Conservation (phyloP, 1,140 invertebrate genomes). For the Leptinotarsa lineolata region DNA sequence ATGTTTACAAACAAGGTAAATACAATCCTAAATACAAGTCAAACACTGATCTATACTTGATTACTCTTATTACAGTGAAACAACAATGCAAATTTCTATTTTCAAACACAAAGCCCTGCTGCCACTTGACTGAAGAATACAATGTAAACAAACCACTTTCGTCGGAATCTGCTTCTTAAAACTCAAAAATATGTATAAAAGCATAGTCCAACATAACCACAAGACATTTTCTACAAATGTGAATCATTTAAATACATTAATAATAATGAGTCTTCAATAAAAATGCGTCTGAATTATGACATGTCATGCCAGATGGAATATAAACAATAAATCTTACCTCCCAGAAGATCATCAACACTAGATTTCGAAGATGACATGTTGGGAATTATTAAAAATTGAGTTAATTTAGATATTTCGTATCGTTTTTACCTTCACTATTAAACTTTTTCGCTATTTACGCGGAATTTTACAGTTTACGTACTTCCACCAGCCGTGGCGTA, state of each 20-base stretch:
- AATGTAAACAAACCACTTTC: conserved; percentile 12
- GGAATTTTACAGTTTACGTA: conserved; percentile 20
- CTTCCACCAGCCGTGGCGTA: conserved; percentile 25
- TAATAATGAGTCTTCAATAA: conserved; percentile 19
- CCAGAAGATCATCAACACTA: conserved; percentile 52
- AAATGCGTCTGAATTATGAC: conserved; percentile 39
- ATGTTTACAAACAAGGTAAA: too few species aligned
- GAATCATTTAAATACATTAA: conserved; percentile 22
- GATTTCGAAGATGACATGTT: conserved; percentile 55
- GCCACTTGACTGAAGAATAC: conserved; percentile 1
- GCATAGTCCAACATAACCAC: conserved; percentile 21
- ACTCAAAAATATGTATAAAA: conserved; percentile 20
- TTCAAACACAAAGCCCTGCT: conserved; percentile 18
- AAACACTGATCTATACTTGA: background rate
- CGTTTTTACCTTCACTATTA: background rate
- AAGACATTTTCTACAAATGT: conserved; percentile 19
- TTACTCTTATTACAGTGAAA: background rate
- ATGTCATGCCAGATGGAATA: conserved; percentile 42
- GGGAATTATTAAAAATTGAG: conserved; percentile 29
- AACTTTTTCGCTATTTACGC: conserved; percentile 18
- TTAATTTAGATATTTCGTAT: conserved; percentile 1
- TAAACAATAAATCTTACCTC: conserved; percentile 52
- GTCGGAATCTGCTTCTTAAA: conserved; percentile 11
- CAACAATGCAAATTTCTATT: background rate
- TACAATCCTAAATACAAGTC: too few species aligned